phyloP scores from a whole-genome alignment of 2,888 invertebrate genomes.

The Ametastegia equiseti region DNA sequence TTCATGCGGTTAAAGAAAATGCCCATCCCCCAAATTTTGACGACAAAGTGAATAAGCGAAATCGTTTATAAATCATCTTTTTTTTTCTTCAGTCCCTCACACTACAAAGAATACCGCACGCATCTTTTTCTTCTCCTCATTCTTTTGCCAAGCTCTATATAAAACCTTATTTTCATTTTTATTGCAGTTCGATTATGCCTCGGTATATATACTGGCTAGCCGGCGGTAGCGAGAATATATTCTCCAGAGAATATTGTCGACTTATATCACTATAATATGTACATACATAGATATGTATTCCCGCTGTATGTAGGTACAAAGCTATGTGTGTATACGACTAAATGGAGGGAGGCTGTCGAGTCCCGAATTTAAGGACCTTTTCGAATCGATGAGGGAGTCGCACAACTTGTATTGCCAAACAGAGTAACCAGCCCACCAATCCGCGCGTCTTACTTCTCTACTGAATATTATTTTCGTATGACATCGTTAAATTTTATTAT shows the following conservation, averaged over 20 bases:
- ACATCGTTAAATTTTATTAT: background rate
- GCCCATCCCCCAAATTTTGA: too few relatives aligned
- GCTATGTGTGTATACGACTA: background rate
- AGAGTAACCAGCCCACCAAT: background rate
- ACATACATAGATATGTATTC: background rate
- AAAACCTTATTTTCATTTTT: background rate
- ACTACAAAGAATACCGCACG: too few relatives aligned
- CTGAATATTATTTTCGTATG: background rate
- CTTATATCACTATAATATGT: slow-evolving; percentile 6
- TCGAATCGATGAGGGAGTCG: background rate
- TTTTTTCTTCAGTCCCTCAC: background rate
- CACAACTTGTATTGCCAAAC: background rate
- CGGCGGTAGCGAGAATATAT: slow-evolving; percentile 5
- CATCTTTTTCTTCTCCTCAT: too few relatives aligned
- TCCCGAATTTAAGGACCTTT: slow-evolving; percentile 7
- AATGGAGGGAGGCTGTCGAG: background rate
- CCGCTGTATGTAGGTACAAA: background rate
- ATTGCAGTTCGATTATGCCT: background rate
- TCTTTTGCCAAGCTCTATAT: too few relatives aligned
- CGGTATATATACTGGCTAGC: background rate
- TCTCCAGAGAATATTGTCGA: slow-evolving; percentile 20
- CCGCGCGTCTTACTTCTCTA: background rate
- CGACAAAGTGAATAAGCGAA: too few relatives aligned
- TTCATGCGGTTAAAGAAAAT: too few relatives aligned
- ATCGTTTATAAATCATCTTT: background rate